phyloP scores from a whole-genome alignment of 1,140 invertebrate genomes.

The Saccostrea cuccullata region DNA sequence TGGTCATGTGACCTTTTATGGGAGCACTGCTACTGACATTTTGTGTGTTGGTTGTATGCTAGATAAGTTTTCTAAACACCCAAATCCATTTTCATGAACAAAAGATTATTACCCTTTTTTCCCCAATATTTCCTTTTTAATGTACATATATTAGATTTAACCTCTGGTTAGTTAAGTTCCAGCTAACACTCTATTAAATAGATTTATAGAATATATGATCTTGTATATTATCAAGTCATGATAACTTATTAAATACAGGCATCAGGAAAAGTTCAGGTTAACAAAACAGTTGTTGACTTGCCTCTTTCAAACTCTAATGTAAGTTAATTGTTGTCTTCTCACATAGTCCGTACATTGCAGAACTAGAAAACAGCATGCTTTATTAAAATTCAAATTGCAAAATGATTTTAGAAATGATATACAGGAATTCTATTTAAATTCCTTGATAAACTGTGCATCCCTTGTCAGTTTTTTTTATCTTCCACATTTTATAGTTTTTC shows the following conservation, averaged over 20 bases:
- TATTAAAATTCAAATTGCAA: not conserved
- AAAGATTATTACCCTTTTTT: not conserved
- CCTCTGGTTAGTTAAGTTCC: not conserved
- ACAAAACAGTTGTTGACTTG: conserved; percentile 28
- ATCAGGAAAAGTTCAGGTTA: conserved; percentile 13
- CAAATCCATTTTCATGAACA: not conserved
- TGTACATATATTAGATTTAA: not conserved
- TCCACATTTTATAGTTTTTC: not conserved
- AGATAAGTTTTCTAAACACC: not conserved
- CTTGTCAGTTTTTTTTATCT: not conserved
- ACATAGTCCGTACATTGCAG: not conserved
- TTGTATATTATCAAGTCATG: not conserved
- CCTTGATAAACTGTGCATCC: not conserved
- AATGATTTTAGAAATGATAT: not conserved
- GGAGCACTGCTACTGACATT: conserved; percentile 17
- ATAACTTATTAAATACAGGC: conserved; percentile 4
- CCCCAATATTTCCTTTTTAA: not conserved
- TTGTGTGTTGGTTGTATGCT: conserved; percentile 22
- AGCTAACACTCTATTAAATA: not conserved
- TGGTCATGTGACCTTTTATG: not conserved
- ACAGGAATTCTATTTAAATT: not conserved
- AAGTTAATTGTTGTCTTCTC: not conserved
- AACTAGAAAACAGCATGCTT: not conserved
- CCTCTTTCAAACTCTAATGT: conserved; percentile 11
- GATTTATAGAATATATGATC: not conserved